These are phyloP conservation scores for Chiloscyllium punctatum DNA, from an alignment of 2,797 vertebrate species.

Conservation along the genomic window DNA sequence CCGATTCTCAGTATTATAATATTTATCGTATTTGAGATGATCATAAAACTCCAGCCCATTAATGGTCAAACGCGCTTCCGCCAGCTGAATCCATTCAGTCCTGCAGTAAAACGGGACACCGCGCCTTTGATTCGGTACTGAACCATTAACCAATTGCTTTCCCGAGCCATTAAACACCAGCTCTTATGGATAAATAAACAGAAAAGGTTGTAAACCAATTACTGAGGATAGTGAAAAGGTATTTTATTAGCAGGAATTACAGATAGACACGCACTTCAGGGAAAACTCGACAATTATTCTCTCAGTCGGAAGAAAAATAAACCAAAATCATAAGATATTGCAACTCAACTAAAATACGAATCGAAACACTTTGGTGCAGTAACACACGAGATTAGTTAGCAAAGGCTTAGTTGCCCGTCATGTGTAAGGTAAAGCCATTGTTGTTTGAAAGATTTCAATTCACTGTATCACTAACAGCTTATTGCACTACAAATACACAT, in stretches of 20 bases:
- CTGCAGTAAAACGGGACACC: constrained; percentile 44
- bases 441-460: not conserved
- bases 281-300: not conserved
- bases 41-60: constrained; percentile 51
- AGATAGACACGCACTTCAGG: constrained; percentile 42
- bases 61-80: constrained; percentile 51
- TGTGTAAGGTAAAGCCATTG: too few relatives aligned
- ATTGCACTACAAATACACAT: not conserved
- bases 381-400: not conserved
- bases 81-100: constrained; percentile 43
- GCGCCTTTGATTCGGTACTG: constrained; percentile 55
- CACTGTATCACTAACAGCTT: not conserved
- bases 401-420: not conserved
- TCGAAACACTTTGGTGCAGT: not conserved
- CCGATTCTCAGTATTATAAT: not conserved
- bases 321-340: not conserved
- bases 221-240: constrained; percentile 73
- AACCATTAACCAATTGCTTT: constrained; percentile 79
- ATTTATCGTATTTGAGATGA: not conserved
- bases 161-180: constrained; percentile 81
- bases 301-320: not conserved
- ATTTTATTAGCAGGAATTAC: constrained; percentile 75
- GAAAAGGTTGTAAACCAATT: constrained; percentile 84
- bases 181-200: constrained; percentile 79
- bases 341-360: not conserved